A percentile compares a stretch with the other conserved stretches of the same genome.
phyloP scores from a whole-genome alignment of 92 coral and sea anemone genomes.

The Epizoanthus scotinus region DNA sequence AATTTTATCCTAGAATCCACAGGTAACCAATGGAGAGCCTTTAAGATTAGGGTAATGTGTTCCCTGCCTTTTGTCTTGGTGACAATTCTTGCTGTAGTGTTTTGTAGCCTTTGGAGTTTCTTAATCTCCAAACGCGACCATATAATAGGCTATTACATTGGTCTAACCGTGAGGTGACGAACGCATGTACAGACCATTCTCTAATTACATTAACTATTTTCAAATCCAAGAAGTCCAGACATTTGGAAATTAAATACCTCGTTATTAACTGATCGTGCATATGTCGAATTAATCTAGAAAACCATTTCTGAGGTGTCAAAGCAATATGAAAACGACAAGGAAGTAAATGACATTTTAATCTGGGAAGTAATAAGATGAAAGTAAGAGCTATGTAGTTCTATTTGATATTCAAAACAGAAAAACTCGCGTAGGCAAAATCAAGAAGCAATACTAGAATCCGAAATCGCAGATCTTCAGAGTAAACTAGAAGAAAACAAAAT shows the following conservation, averaged over 20 bases:
- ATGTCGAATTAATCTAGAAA: neutral
- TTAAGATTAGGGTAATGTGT: too few relatives aligned
- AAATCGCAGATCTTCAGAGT: neutral
- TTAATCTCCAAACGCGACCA: too few relatives aligned
- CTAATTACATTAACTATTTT: neutral
- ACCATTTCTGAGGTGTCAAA: neutral
- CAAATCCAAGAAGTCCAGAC: neutral
- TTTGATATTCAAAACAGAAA: constrained; percentile 22
- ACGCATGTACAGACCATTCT: neutral
- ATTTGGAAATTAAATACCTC: neutral
- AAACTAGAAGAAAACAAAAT: neutral
- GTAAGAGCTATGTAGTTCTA: too few relatives aligned
- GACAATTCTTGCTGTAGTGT: too few relatives aligned
- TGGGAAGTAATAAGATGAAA: neutral
- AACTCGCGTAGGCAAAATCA: too few relatives aligned
- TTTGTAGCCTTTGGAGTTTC: too few relatives aligned
- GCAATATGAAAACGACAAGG: neutral
- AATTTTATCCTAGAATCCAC: too few relatives aligned
- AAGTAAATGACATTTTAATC: neutral
- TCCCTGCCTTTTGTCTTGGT: too few relatives aligned
- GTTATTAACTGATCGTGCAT: neutral
- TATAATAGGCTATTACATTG: too few relatives aligned
- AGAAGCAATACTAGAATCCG: too few relatives aligned
- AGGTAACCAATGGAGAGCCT: too few relatives aligned
- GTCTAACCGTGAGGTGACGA: too few relatives aligned